Evolutionary conservation across 35 echinoderm and acorn worm genomes (phyloP), one percentile per base, ranked within the genome.

Genomic region (Anneissia japonica): DNA sequence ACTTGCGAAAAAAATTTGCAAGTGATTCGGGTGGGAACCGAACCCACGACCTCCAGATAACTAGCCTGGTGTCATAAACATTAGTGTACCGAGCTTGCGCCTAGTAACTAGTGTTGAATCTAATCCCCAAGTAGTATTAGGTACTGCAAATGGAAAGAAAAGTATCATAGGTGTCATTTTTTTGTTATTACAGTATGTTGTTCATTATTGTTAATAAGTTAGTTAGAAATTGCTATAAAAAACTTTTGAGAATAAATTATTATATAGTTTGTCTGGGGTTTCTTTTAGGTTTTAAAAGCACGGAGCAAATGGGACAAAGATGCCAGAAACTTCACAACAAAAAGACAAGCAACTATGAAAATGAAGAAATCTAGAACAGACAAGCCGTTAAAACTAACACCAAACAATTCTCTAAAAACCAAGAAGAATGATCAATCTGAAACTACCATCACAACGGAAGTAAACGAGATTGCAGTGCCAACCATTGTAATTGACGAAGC

Each of bases 301-400:
- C 78, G 95, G 46, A 91, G 88, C 31, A 82, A 75, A 26, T 98
- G 95, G 95, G 95, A 98, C 78, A 93, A 91, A 83, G 78, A 86
- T 76, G 86, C 91, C 26, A 76, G 64, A 17, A 76, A 87, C 72
- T 98, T 98, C 77, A 85, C 91, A 38, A 37, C 81, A 0, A 86
- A 91, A 38, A 39, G 95, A 73, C 72, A 82, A 30, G 85, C 84
- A 74, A 85, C 91, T 1, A 98, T 98, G 32, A 72, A 94, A 73
- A 85, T 94, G 33, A 92, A 98, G 87, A 97, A 88, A 46, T 85
- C 85, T 72, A 32, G 94, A 73, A 97, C 94, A 28, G 94, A 97
- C 82, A 90, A 37, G 31, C 86, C 86, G 2, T 64, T 64, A 9
- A 64, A 64, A 23, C 21, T 64, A 64, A 64, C 51, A 64, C 51